Evolutionary conservation across 2,888 invertebrate genomes (phyloP).

Genomic region (Cheilosia vulpina): DNA sequence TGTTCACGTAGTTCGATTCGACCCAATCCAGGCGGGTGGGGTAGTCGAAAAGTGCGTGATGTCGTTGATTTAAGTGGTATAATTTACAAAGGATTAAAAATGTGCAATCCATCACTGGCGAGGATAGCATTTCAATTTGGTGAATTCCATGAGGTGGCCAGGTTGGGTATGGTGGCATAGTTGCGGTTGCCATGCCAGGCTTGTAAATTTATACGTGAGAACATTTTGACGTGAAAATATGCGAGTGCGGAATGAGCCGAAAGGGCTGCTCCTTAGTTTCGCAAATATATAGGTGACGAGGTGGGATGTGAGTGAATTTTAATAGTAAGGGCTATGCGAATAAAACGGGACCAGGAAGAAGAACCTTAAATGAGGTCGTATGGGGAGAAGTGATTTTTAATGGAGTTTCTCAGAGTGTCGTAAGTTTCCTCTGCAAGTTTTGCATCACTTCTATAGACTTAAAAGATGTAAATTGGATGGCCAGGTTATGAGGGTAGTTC

Average conservation of each 20-base stretch:
- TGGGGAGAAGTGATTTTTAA: too few relatives aligned
- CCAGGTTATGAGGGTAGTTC: too few relatives aligned
- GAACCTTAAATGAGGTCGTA: too few relatives aligned
- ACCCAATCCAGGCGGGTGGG: constrained; percentile 20
- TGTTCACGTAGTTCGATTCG: constrained; percentile 68
- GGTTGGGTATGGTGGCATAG: constrained; percentile 50
- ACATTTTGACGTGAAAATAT: constrained; percentile 43
- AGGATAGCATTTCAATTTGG: constrained; percentile 74
- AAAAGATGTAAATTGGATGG: too few relatives aligned
- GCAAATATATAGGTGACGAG: neutral
- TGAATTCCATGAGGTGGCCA: neutral
- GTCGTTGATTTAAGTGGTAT: constrained; percentile 78
- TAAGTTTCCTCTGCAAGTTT: too few relatives aligned
- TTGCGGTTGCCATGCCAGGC: constrained; percentile 63
- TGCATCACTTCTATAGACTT: too few relatives aligned
- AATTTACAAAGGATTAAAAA: constrained; percentile 79
- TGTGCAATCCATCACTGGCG: constrained; percentile 75
- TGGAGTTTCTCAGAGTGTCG: too few relatives aligned
- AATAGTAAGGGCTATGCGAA: too few relatives aligned
- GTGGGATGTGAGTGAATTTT: constrained; percentile 24
- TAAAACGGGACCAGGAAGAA: too few relatives aligned
- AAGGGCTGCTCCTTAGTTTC: constrained; percentile 22
- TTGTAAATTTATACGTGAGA: constrained; percentile 66
- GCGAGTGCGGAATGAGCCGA: constrained; percentile 2
- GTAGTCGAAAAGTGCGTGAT: constrained; percentile 69